Conservation (phyloP, 2,113 vertebrate genomes). For the Bambusicola thoracicus region DNA sequence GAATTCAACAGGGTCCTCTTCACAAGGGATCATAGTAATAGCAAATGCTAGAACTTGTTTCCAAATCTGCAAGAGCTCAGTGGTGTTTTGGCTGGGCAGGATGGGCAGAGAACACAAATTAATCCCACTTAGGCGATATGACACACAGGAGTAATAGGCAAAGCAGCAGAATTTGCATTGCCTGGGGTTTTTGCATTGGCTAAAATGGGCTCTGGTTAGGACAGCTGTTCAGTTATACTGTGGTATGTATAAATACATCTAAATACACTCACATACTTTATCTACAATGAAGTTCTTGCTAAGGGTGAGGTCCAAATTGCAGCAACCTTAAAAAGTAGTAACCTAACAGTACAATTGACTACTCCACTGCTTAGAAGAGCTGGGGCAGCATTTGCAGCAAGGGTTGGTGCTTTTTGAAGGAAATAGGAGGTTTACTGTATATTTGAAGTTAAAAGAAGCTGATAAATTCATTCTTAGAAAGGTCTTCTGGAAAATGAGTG, state of each 20-base stretch:
- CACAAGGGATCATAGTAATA: background rate
- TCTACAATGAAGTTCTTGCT: background rate
- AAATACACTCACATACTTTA: background rate
- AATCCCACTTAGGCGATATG: background rate
- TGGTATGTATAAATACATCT: background rate
- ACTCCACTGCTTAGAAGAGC: background rate
- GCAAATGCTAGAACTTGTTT: background rate
- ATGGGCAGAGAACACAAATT: background rate
- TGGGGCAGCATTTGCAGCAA: background rate
- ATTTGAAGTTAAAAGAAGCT: background rate
- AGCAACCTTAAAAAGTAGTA: background rate
- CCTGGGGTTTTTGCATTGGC: background rate
- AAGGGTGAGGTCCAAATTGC: background rate
- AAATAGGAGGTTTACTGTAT: background rate
- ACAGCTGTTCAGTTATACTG: background rate
- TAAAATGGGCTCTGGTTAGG: background rate
- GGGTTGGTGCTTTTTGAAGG: background rate
- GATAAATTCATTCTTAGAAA: background rate
- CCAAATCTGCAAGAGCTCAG: background rate
- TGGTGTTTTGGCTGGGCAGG: background rate
- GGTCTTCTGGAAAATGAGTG: background rate
- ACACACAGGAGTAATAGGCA: background rate
- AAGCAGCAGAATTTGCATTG: background rate
- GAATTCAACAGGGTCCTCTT: background rate
- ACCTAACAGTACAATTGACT: background rate